Base-by-base conservation (phyloP, 1,140 invertebrate species). In the Dendroctonus valens region DNA sequence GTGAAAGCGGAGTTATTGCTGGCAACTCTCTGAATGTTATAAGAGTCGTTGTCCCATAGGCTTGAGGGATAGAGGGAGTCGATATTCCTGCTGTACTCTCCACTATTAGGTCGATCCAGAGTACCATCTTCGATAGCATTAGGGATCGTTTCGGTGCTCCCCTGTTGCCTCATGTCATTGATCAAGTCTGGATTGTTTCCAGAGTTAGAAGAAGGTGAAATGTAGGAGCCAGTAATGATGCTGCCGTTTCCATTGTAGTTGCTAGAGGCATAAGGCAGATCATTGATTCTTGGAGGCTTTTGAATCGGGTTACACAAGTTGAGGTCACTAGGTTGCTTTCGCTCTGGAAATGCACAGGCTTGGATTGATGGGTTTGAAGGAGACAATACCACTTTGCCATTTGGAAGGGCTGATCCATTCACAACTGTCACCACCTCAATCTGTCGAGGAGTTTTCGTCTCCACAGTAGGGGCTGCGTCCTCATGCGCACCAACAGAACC, bases 141-240 rank as follows among this genome's bases (percentile, higher is more conserved):
- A 3, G 72, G 63, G 4, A 74, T 72, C 37, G 80, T 75, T 60
- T 83, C 81, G 39, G 77, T 80, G 68, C 82, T 84, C 11, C 83
- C 85, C 38, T 82, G 81, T 8, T 80, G 76, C 72, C 85, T 83
- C 0, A 90, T 91, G 72, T 92, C 91, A 70, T 90, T 89, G 70
- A 93, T 92, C 42, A 93, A 80, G 76, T 93, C 91, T 6, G 91
- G 91, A 75, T 93, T 91, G 63, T 91, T 91, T 63, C 86, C 86
- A 3, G 86, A 84, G 50, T 87, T 83, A 5, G 86, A 85, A 2
- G 87, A 86, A 15, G 88, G 87, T 9, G 88, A 89, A 2, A 89
- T 86, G 67, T 86, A 89, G 0, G 80, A 77, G 8, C 83, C 83
- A 0, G 84, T 81, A 14, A 88, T 81, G 5, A 86, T 79, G 70